These are phyloP conservation scores for Perccottus glenii DNA, from an alignment of 2,113 vertebrate species.

Conservation along the genomic window DNA sequence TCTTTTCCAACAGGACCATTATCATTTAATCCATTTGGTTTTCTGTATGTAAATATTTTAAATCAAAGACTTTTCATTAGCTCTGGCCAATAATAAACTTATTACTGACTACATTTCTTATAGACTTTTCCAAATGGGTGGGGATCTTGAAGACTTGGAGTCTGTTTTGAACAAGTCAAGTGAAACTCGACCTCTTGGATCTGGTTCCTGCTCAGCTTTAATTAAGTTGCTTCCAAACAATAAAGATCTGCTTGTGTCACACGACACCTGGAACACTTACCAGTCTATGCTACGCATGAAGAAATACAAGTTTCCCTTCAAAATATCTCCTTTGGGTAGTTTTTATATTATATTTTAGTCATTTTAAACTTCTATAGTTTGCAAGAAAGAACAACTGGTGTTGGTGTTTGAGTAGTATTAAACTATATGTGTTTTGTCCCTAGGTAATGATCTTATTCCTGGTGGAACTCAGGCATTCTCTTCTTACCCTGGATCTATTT, in stretches of 20 bases:
- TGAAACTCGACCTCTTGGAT: conserved; percentile 74
- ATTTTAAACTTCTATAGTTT: neutral
- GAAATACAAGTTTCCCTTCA: conserved; percentile 89
- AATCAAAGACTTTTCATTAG: neutral
- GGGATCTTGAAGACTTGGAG: conserved; percentile 93
- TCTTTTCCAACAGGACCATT: conserved; percentile 79
- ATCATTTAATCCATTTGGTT: conserved; percentile 87
- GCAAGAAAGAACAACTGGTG: no score
- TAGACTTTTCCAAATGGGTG: conserved; percentile 89
- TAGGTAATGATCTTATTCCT: conserved; percentile 77
- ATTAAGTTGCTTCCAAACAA: conserved; percentile 89
- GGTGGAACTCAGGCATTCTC: conserved; percentile 87
- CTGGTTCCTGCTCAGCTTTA: conserved; percentile 92
- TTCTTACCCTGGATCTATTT: conserved; percentile 92
- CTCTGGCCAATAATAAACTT: neutral
- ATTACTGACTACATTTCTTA: neutral
- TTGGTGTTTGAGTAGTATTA: no score
- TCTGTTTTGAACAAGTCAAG: conserved; percentile 86
- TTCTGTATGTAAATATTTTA: conserved; percentile 83
- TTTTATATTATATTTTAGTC: no score
- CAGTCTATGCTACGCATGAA: conserved; percentile 94
- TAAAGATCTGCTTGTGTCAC: conserved; percentile 89
- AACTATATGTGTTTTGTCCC: neutral
- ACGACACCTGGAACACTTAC: conserved; percentile 92
- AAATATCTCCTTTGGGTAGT: conserved; percentile 75